Evolutionary conservation across 2,888 invertebrate genomes (phyloP).

Genomic region (Hyposoter didymator): DNA sequence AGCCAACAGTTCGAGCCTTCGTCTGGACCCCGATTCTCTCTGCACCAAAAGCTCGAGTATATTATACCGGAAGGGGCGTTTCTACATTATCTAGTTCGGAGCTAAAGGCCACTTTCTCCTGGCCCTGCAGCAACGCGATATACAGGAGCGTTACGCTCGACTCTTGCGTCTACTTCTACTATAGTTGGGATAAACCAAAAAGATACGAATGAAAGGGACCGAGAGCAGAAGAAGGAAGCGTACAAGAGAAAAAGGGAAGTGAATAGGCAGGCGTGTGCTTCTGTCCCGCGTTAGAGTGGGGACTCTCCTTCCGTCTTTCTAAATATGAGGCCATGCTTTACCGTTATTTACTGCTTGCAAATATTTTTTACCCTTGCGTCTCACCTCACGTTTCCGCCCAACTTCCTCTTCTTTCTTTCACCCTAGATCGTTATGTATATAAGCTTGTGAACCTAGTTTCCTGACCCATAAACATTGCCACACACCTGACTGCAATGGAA

Average conservation of each 20-base stretch:
- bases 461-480: conserved; percentile 74
- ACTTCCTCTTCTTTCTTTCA: conserved; percentile 56
- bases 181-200: conserved; percentile 46
- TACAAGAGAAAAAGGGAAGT: conserved; percentile 12
- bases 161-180: conserved; percentile 34
- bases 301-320: conserved; percentile 76
- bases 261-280: conserved; percentile 64
- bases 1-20: conserved; percentile 67
- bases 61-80: conserved; percentile 73
- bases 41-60: conserved; percentile 68
- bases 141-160: conserved; percentile 35
- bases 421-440: neutral
- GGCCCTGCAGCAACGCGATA: conserved; percentile 47
- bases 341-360: conserved; percentile 73
- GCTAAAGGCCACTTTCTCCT: conserved; percentile 76
- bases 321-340: conserved; percentile 78
- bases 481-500: conserved; percentile 69
- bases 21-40: conserved; percentile 52
- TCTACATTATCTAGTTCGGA: conserved; percentile 78
- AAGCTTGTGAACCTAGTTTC: conserved; percentile 60
- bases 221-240: neutral
- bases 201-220: conserved; percentile 43
- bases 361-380: conserved; percentile 45
- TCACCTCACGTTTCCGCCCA: conserved; percentile 42
- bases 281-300: conserved; percentile 67